A percentile compares a stretch with the other conserved stretches of the same genome.
Evolutionary conservation across 2,888 invertebrate species (phyloP).

Genomic region (Diaprepes abbreviatus): DNA sequence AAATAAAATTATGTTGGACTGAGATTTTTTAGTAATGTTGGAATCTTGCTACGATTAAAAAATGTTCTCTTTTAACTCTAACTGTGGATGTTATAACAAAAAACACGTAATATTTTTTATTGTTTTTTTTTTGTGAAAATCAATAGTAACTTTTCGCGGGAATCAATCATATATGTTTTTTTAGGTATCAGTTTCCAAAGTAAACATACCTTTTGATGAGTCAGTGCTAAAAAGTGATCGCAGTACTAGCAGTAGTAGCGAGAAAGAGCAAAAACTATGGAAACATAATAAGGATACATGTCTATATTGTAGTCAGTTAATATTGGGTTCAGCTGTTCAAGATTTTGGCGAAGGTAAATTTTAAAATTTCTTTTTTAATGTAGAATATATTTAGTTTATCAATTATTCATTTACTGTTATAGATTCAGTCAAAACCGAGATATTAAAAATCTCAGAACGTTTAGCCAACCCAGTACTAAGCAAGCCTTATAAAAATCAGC

Average conservation of each 20-base stretch:
- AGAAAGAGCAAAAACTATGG: conserved; percentile 29
- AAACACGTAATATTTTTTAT: no score
- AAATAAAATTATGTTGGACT: no score
- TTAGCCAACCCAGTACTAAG: conserved; percentile 85
- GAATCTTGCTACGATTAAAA: no score
- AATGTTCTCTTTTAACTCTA: no score
- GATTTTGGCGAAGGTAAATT: conserved; percentile 54
- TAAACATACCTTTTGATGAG: conserved; percentile 44
- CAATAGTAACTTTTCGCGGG: no score
- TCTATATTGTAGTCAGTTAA: conserved; percentile 51
- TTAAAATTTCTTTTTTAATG: no score
- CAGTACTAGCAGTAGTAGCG: background rate
- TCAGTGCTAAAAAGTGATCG: conserved; percentile 29
- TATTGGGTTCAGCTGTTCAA: conserved; percentile 21
- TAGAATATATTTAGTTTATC: no score
- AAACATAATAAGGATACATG: conserved; percentile 52
- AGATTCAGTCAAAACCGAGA: conserved; percentile 67
- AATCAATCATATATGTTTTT: no score
- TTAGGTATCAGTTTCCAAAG: conserved; percentile 20
- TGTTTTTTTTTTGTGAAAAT: no score
- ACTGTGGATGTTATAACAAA: no score
- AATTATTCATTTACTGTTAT: no score
- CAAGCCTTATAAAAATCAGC: conserved; percentile 84
- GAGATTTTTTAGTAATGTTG: no score
- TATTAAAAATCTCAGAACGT: conserved; percentile 80